Evolutionary conservation across 2,888 invertebrate species (phyloP).

Genomic region (Caenorhabditis sp.): DNA sequence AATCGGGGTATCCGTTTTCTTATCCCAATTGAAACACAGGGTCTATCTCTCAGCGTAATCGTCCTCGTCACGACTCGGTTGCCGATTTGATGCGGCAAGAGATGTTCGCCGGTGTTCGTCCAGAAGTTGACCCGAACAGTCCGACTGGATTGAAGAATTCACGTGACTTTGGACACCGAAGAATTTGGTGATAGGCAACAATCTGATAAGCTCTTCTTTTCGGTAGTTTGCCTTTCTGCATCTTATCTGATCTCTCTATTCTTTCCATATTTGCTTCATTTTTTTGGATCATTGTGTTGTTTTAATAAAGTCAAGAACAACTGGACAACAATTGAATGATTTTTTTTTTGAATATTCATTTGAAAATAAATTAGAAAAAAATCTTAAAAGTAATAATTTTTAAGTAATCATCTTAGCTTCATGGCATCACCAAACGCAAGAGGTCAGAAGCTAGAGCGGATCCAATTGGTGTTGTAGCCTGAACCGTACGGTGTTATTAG

Average conservation of each 20-base stretch:
- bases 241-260: conserved; percentile 36
- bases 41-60: conserved; percentile 40
- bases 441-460: conserved; percentile 43
- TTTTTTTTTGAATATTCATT: too few species aligned
- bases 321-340: neutral
- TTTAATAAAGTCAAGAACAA: neutral
- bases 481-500: neutral
- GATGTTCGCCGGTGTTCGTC: conserved; percentile 41
- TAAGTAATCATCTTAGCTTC: neutral
- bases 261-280: neutral
- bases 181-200: conserved; percentile 70
- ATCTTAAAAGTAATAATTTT: neutral
- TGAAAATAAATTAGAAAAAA: neutral
- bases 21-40: neutral
- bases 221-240: conserved; percentile 15
- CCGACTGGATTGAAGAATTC: conserved; percentile 79
- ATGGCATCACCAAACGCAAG: conserved; percentile 43
- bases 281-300: neutral
- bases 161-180: conserved; percentile 79
- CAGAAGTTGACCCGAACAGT: conserved; percentile 73
- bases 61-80: conserved; percentile 57
- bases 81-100: conserved; percentile 61
- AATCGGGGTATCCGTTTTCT: conserved; percentile 53
- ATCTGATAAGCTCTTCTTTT: neutral
- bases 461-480: conserved; percentile 40